Percentiles rank a stretch among this genome's conserved stretches.
Conservation (phyloP, 2,113 vertebrate species). For the Anhinga rufa region DNA sequence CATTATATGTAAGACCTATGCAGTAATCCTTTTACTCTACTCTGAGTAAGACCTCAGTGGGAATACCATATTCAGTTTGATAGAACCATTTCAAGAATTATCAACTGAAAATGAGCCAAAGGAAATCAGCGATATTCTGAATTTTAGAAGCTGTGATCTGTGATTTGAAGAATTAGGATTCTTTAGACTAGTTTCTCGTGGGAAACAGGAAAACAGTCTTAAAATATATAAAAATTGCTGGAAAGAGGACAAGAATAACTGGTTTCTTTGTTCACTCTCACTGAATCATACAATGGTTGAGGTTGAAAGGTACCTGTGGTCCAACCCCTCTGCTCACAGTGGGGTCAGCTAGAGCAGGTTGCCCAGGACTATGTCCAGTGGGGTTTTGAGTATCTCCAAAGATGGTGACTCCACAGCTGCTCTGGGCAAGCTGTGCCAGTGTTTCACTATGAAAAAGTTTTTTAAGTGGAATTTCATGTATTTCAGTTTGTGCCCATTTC, state of each 20-base stretch:
- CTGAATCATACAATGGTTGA: not conserved
- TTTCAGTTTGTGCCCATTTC: not conserved
- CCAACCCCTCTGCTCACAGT: not conserved
- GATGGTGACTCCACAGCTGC: not conserved
- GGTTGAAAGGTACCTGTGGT: not conserved
- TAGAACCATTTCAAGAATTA: not conserved
- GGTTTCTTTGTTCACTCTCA: not conserved
- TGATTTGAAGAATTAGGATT: not conserved
- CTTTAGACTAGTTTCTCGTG: not conserved
- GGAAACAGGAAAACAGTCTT: not conserved
- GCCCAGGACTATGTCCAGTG: not conserved
- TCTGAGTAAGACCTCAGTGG: not conserved
- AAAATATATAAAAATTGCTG: not conserved
- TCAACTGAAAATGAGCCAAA: not conserved
- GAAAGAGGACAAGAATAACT: not conserved
- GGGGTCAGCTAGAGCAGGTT: not conserved
- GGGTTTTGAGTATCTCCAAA: not conserved
- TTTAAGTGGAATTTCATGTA: not conserved
- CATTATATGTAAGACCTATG: not conserved
- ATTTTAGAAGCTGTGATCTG: not conserved
- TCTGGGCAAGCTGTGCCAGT: not conserved
- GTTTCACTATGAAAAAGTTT: not conserved
- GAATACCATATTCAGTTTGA: not conserved
- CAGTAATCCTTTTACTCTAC: not conserved
- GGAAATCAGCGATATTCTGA: not conserved